Conservation (phyloP, 2,797 vertebrate species). For the Xenentodon cancila region DNA sequence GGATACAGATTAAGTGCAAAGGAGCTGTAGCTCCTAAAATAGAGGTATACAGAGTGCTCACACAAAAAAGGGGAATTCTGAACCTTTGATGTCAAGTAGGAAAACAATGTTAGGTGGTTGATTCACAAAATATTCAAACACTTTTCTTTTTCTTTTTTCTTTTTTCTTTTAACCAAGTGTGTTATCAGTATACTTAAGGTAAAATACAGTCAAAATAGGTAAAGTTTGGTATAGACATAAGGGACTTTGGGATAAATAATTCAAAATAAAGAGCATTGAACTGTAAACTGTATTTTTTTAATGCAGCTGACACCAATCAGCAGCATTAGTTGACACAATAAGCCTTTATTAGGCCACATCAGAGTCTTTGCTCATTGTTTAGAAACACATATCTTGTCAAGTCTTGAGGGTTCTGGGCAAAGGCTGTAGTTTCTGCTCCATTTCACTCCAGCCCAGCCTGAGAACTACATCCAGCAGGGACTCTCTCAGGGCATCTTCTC, state of each 20-base stretch:
- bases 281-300: conserved; percentile 12
- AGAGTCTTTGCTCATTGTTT: conserved; percentile 49
- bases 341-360: conserved; percentile 44
- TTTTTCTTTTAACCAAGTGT: not conserved
- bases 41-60: too few relatives aligned
- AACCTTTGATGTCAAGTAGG: not conserved
- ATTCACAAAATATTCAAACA: not conserved
- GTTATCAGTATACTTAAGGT: too few relatives aligned
- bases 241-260: conserved; percentile 22
- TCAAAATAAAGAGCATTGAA: conserved; percentile 1
- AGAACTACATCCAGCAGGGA: conserved; percentile 34
- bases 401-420: conserved; percentile 46
- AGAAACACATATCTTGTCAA: conserved; percentile 41
- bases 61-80: too few relatives aligned
- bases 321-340: conserved; percentile 53
- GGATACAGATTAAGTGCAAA: too few relatives aligned
- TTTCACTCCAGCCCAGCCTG: conserved; percentile 50
- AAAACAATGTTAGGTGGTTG: not conserved
- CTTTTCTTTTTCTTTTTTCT: not conserved
- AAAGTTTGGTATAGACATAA: conserved; percentile 30
- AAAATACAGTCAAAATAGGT: too few relatives aligned
- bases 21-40: too few relatives aligned
- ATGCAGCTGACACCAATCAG: conserved; percentile 44
- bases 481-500: conserved; percentile 33
- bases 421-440: conserved; percentile 72